Evolutionary conservation across 2,113 vertebrate genomes (phyloP).

Genomic region (Aphyosemion australe): DNA sequence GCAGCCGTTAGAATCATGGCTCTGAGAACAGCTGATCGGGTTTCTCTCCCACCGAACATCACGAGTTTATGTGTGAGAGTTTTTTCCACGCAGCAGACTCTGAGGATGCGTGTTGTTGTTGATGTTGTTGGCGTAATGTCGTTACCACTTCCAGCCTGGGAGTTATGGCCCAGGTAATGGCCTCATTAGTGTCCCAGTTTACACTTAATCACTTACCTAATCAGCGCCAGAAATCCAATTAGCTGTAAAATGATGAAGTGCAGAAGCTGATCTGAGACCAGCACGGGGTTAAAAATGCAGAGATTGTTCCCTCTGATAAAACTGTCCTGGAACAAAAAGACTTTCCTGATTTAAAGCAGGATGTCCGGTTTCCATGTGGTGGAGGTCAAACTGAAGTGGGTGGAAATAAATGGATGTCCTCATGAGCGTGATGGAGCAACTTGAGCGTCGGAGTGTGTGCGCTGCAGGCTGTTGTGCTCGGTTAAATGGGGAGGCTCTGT

Average conservation of each 20-base stretch:
- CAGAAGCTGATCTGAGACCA: conserved; percentile 2
- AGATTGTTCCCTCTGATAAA: neutral
- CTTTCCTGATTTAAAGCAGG: conserved; percentile 4
- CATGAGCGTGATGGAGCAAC: neutral
- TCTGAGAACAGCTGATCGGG: neutral
- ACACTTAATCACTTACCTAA: conserved; percentile 8
- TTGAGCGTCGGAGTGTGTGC: neutral
- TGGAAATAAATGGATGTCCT: conserved; percentile 21
- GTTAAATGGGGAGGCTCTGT: conserved; percentile 58
- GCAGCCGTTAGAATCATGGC: neutral
- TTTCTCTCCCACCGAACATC: neutral
- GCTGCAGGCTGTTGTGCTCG: conserved; percentile 39
- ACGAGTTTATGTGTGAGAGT: neutral
- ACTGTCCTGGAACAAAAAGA: neutral
- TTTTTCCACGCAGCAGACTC: neutral
- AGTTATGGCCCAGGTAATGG: conserved; percentile 12
- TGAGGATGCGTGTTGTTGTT: neutral
- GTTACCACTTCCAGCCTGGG: neutral
- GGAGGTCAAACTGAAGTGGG: conserved; percentile 14
- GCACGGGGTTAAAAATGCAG: neutral
- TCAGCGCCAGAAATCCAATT: conserved; percentile 8
- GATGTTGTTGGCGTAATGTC: conserved; percentile 4
- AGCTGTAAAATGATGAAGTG: neutral
- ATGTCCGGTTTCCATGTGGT: conserved; percentile 12
- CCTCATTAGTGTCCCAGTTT: conserved; percentile 23